Conservation (phyloP, 2,113 vertebrate genomes). For the Elephas maximus region DNA sequence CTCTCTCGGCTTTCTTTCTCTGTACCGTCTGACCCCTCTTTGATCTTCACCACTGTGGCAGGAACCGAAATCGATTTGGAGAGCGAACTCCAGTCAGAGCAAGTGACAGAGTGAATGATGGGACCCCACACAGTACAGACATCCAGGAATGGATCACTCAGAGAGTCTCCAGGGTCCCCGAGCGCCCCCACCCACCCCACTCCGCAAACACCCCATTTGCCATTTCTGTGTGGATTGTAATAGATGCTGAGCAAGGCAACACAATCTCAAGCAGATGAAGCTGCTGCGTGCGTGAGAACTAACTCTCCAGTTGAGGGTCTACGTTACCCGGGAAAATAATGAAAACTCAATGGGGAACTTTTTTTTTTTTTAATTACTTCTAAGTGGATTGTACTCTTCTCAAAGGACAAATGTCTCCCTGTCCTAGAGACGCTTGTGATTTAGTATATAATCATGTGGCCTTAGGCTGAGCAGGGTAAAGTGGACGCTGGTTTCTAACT, state of each 20-base stretch:
- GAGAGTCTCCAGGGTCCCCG: constrained; percentile 53
- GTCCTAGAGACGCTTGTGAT: neutral
- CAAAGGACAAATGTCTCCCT: constrained; percentile 66
- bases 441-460: constrained; percentile 18
- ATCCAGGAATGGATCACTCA: constrained; percentile 69
- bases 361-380: constrained; percentile 21
- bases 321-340: constrained; percentile 44
- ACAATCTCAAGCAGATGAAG: neutral
- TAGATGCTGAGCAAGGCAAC: neutral
- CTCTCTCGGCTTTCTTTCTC: constrained; percentile 72
- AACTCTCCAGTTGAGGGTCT: neutral
- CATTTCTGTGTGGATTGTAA: constrained; percentile 6
- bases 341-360: constrained; percentile 22
- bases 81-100: constrained; percentile 85
- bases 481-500: neutral
- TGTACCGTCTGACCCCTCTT: constrained; percentile 65
- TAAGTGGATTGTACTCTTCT: constrained; percentile 36
- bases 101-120: constrained; percentile 84
- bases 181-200: constrained; percentile 11
- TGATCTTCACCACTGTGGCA: constrained; percentile 86
- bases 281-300: neutral
- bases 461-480: neutral
- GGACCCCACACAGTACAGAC: constrained; percentile 70
- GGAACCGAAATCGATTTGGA: constrained; percentile 88
- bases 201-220: constrained; percentile 39